Evolutionary conservation across 2,113 vertebrate genomes (phyloP).

Genomic region (Eptesicus fuscus): DNA sequence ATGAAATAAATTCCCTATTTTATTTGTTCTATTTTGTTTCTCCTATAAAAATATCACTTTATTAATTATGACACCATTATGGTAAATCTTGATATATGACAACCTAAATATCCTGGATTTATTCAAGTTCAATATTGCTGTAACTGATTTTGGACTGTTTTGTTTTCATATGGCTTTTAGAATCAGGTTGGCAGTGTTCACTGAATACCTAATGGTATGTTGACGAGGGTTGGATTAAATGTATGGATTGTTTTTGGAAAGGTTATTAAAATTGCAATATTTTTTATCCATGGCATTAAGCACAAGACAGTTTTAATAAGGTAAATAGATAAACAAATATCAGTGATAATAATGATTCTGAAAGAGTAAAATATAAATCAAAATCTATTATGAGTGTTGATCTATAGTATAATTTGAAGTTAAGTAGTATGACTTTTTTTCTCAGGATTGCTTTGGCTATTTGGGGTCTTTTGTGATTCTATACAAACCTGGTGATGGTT

Average conservation of each 20-base stretch:
- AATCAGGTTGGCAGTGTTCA: background rate
- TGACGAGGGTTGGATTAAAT: background rate
- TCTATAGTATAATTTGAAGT: background rate
- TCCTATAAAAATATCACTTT: background rate
- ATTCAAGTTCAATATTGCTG: background rate
- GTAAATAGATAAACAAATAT: background rate
- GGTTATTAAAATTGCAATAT: background rate
- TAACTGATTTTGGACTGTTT: background rate
- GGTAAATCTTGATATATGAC: background rate
- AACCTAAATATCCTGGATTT: background rate
- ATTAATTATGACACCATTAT: background rate
- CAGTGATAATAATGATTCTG: background rate
- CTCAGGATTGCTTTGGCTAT: background rate
- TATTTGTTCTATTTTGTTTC: background rate
- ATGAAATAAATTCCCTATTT: background rate
- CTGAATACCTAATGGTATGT: background rate
- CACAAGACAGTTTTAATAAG: background rate
- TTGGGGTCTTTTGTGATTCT: background rate
- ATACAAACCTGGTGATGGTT: background rate
- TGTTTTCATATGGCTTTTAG: background rate
- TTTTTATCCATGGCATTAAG: background rate
- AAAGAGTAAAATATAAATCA: background rate
- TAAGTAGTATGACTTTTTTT: background rate
- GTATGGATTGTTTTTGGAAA: background rate
- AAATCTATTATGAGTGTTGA: background rate